phyloP scores from a whole-genome alignment of 1,140 invertebrate species.

The Bradysia coprophila region DNA sequence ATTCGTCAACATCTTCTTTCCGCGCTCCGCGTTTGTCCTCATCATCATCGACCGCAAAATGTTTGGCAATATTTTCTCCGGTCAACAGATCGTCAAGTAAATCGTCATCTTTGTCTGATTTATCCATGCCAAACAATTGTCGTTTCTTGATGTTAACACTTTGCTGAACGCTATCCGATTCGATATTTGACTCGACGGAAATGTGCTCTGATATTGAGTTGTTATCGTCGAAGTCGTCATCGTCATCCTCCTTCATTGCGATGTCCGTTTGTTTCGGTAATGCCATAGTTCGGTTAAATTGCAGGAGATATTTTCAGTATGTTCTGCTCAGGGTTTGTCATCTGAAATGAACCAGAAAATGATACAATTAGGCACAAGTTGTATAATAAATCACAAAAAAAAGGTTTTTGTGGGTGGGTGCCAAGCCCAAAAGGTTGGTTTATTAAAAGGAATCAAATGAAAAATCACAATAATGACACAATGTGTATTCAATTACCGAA shows the following conservation, averaged over 20 bases:
- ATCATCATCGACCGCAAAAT: not conserved
- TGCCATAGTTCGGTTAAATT: too few species aligned
- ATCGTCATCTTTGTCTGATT: not conserved
- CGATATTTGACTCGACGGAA: not conserved
- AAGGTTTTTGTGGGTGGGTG: too few species aligned
- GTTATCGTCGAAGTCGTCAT: constrained; percentile 1
- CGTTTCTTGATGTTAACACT: not conserved
- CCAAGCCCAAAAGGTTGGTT: too few species aligned
- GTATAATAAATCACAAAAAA: too few species aligned
- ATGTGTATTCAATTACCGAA: too few species aligned
- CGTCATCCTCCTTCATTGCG: not conserved
- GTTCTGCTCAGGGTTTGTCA: too few species aligned
- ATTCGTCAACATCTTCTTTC: constrained; percentile 1
- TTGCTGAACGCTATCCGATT: constrained; percentile 1
- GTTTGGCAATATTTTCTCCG: constrained; percentile 1
- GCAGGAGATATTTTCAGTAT: too few species aligned
- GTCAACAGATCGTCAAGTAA: not conserved
- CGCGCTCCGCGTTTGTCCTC: not conserved
- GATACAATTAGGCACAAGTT: too few species aligned
- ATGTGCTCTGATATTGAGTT: not conserved
- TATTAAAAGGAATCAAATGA: too few species aligned
- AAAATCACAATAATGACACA: too few species aligned
- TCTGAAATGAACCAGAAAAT: too few species aligned
- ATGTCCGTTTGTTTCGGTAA: too few species aligned
- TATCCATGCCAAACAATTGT: constrained; percentile 1